Evolutionary conservation across 2,797 vertebrate species (phyloP).

Genomic region (Iguana delicatissima): DNA sequence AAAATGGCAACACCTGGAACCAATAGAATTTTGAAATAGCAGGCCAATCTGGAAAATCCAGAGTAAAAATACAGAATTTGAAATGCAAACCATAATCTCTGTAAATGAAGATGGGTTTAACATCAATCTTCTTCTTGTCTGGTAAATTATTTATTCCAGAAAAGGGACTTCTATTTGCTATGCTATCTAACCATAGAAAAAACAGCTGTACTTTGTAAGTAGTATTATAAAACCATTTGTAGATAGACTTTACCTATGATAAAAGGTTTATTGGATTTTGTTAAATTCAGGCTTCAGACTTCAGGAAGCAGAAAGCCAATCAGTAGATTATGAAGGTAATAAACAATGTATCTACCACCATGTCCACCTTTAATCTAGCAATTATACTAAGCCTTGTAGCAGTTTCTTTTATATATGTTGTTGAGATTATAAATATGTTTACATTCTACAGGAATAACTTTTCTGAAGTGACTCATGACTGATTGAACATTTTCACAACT

Average conservation of each 20-base stretch:
- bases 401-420: not conserved
- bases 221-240: too few species aligned
- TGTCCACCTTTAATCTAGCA: not conserved
- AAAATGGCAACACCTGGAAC: too few species aligned
- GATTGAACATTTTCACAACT: constrained; percentile 2
- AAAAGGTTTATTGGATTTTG: not conserved
- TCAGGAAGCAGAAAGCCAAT: not conserved
- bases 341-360: not conserved
- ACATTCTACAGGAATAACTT: not conserved
- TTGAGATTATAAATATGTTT: not conserved
- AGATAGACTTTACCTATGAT: not conserved
- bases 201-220: too few species aligned
- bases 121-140: not conserved
- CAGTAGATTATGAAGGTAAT: not conserved
- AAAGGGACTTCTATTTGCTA: too few species aligned
- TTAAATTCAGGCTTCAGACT: not conserved
- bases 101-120: not conserved
- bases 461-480: not conserved
- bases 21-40: not conserved
- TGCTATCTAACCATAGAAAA: too few species aligned
- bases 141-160: too few species aligned
- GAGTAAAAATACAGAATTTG: constrained; percentile 9
- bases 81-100: not conserved
- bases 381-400: not conserved
- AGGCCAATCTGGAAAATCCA: constrained; percentile 3